Base-by-base conservation (phyloP, 2,797 vertebrate genomes). In the Darevskia mixta region DNA sequence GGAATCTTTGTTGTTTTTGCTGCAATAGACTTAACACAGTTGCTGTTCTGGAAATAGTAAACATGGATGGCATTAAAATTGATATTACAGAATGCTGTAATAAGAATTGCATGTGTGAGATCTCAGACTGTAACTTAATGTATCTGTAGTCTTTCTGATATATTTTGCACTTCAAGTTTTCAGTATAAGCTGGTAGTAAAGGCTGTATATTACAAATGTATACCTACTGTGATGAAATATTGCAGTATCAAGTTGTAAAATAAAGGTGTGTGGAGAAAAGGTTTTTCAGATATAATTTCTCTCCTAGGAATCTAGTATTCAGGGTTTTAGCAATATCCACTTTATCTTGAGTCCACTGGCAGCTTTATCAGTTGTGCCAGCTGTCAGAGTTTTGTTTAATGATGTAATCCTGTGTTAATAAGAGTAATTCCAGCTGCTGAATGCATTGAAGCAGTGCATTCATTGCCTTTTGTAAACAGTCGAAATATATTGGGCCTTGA, bases 351-450 rank as follows among this genome's bases (percentile, higher is more conserved):
- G 6, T n/a, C 29, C 5, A 0, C 5, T 3, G 67, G 25, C 73
- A 78, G 18, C 79, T 92, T 91, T 89, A 86, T 84, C 69, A 80
- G 76, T 80, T 87, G 55, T 58, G 32, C 66, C 81, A 87, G 86
- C 76, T 80, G 69, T 80, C 41, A 49, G 55, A 87, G 25, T 80
- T 77, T 90, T 90, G 49, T 72, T 83, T 32, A 1, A 0, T 0
- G 17, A 1, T 29, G 77, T 38, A 82, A 79, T 69, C 67, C 8
- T 18, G 27, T 13, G 11, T n/a, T 85, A 23, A 1, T 0, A 20
- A 83, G 72, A 82, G 0, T n/a, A 41, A 85, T 82, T 64, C 90
- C 18, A 55, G 66, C 32, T 6, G 17, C 0, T 4, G 20, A 2
- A 17, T 2, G 2, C 73, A 27, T 88, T 0, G 0, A 2, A 4